phyloP scores from a whole-genome alignment of 2,113 vertebrate genomes.

The Gymnorhina tibicen region DNA sequence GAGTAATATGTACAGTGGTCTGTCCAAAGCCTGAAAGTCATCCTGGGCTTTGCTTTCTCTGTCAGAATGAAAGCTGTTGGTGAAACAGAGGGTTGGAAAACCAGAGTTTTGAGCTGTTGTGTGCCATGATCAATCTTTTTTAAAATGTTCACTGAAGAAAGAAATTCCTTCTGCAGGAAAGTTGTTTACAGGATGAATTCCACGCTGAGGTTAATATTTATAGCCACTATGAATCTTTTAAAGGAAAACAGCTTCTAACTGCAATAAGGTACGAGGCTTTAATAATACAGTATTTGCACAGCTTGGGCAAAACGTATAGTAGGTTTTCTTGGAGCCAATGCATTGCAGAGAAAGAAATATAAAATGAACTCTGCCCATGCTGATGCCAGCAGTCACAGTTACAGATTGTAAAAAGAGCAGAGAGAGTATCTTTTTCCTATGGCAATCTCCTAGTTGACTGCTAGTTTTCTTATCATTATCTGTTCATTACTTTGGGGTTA shows the following conservation, averaged over 20 bases:
- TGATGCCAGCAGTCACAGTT: background rate
- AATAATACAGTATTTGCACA: background rate
- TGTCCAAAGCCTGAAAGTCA: background rate
- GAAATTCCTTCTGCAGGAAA: background rate
- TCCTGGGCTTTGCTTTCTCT: background rate
- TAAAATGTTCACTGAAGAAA: background rate
- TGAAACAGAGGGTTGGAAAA: background rate
- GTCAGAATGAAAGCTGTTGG: background rate
- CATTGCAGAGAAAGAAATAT: background rate
- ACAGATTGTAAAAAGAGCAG: background rate
- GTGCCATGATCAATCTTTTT: background rate
- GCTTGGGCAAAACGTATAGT: background rate
- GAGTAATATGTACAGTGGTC: background rate
- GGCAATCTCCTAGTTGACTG: background rate
- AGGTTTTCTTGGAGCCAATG: background rate
- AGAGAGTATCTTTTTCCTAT: background rate
- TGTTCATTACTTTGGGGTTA: background rate
- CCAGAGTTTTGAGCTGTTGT: background rate
- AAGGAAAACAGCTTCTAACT: background rate
- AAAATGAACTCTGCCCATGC: background rate
- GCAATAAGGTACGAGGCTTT: background rate
- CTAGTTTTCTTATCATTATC: background rate
- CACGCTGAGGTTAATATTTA: background rate
- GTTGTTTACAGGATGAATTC: slow-evolving; percentile 20
- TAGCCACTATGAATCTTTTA: background rate